These are phyloP conservation scores for Porites lobata DNA, from an alignment of 92 coral and sea anemone species.

Conservation along the genomic window DNA sequence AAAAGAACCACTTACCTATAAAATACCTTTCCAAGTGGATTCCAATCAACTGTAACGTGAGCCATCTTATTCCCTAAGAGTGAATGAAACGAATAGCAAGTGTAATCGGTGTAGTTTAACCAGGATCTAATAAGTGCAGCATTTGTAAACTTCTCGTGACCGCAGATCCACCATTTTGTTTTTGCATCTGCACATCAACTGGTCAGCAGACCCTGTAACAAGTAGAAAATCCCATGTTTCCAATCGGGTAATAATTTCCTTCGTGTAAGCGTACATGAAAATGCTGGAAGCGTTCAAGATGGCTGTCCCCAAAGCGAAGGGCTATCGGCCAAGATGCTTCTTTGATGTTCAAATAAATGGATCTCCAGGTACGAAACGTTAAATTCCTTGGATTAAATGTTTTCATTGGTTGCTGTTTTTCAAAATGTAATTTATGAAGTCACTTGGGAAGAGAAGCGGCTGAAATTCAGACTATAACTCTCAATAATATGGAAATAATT, in stretches of 20 bases:
- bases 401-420: not conserved
- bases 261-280: too few relatives aligned
- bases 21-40: conserved; percentile 96
- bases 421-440: too few relatives aligned
- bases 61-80: conserved; percentile 58
- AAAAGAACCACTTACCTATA: conserved; percentile 73
- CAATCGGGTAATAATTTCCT: conserved; percentile 4
- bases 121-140: not conserved
- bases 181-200: not conserved
- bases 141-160: not conserved
- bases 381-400: not conserved
- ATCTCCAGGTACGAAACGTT: conserved; percentile 71
- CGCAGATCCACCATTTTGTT: not conserved
- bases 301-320: conserved; percentile 57
- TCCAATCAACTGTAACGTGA: conserved; percentile 98
- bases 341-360: conserved; percentile 95
- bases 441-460: too few relatives aligned
- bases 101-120: not conserved
- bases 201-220: not conserved
- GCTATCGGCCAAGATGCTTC: conserved; percentile 96
- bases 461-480: not conserved
- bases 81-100: not conserved
- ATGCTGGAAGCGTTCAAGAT: not conserved
- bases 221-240: conserved; percentile 36
- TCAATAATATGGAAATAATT: too few relatives aligned